These are phyloP conservation scores for Egretta garzetta DNA, from an alignment of 2,113 vertebrate species.

Conservation along the genomic window DNA sequence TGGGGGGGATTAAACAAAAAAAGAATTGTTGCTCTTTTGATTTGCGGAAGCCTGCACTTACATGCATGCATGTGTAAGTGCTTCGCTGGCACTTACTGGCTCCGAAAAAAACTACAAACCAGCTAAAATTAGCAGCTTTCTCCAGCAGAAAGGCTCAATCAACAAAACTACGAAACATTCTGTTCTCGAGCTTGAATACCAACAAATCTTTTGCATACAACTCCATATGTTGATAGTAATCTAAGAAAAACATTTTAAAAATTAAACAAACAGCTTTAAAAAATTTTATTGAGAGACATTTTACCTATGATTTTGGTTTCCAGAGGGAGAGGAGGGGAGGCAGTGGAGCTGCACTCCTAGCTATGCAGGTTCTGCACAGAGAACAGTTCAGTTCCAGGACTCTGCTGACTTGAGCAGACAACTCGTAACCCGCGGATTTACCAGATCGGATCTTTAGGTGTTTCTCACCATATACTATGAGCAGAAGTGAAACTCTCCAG, in stretches of 20 bases:
- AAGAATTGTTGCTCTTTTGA: neutral
- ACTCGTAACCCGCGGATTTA: fast-evolving
- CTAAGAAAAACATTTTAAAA: neutral
- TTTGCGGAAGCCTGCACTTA: neutral
- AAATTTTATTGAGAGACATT: neutral
- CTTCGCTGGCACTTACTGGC: neutral
- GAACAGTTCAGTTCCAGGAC: fast-evolving
- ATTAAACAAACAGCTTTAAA: neutral
- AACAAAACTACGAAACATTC: neutral
- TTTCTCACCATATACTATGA: neutral
- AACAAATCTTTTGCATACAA: neutral
- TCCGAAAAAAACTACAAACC: neutral
- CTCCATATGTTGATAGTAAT: neutral
- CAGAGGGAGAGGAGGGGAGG: neutral
- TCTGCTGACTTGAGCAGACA: neutral
- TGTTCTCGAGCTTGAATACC: neutral
- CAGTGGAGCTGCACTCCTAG: neutral
- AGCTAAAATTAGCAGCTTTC: constrained; percentile 1
- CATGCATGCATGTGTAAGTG: neutral
- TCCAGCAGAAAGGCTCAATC: neutral
- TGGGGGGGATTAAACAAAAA: neutral
- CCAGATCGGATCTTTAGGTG: neutral
- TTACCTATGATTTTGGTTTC: neutral
- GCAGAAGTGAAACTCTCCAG: neutral
- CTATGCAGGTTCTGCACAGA: neutral